These are phyloP conservation scores for Rhynchonema sp. DNA, from an alignment of 2,888 invertebrate genomes.

Conservation along the genomic window DNA sequence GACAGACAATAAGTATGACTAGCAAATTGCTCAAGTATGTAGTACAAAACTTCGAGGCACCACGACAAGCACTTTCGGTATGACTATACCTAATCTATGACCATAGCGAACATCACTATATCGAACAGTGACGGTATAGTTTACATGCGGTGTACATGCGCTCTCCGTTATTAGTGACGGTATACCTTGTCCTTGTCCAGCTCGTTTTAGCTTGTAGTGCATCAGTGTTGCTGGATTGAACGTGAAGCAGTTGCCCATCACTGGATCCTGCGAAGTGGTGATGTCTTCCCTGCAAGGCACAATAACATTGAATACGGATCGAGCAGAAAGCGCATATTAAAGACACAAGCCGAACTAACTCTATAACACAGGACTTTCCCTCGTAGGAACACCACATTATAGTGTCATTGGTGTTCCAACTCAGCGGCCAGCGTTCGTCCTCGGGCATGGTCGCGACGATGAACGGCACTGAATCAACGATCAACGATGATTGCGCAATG, in stretches of 20 bases:
- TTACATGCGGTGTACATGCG: too few relatives aligned
- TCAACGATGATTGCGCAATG: neutral
- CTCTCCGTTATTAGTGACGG: too few relatives aligned
- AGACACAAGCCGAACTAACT: too few relatives aligned
- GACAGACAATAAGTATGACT: too few relatives aligned
- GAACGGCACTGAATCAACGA: constrained; percentile 2
- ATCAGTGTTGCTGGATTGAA: neutral
- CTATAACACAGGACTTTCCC: neutral
- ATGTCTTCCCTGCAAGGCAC: neutral
- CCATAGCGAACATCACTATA: too few relatives aligned
- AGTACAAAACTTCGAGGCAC: too few relatives aligned
- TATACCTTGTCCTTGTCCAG: constrained; percentile 1
- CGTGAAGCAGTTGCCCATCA: constrained; percentile 5
- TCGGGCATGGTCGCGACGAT: neutral
- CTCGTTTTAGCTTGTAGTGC: neutral
- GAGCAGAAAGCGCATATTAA: too few relatives aligned
- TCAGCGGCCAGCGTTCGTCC: neutral
- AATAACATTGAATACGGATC: too few relatives aligned
- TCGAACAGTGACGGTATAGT: too few relatives aligned
- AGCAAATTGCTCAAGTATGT: too few relatives aligned
- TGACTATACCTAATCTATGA: too few relatives aligned
- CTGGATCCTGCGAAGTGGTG: neutral
- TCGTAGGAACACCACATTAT: neutral
- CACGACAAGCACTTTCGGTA: too few relatives aligned
- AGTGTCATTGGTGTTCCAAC: neutral